Percentiles rank a stretch among this genome's conserved stretches.
Evolutionary conservation across 2,888 invertebrate genomes (phyloP).

Genomic region (Drosophila hawaiiensis): DNA sequence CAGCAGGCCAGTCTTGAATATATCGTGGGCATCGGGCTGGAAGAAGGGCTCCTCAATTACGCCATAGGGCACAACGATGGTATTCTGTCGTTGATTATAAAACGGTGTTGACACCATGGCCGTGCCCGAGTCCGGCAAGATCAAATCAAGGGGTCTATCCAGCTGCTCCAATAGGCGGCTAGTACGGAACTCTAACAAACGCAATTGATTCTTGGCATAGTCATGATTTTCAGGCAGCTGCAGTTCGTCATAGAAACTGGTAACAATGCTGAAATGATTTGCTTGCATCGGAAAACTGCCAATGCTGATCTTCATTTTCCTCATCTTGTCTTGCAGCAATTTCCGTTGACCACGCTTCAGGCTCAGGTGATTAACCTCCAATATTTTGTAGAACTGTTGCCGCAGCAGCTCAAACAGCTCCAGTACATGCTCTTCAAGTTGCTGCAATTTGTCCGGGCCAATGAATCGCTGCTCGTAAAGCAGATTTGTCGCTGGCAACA

Average conservation of each 20-base stretch:
- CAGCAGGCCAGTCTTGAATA: constrained; percentile 68
- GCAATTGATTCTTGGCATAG: constrained; percentile 71
- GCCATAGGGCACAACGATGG: constrained; percentile 75
- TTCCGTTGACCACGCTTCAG: constrained; percentile 26
- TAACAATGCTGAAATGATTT: constrained; percentile 42
- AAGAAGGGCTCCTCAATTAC: constrained; percentile 68
- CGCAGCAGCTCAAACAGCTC: constrained; percentile 51
- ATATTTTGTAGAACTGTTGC: constrained; percentile 47
- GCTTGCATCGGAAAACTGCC: constrained; percentile 71
- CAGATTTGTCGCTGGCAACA: constrained; percentile 72
- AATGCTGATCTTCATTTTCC: constrained; percentile 67
- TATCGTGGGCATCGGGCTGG: constrained; percentile 51
- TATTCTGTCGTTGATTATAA: constrained; percentile 69
- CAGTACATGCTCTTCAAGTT: constrained; percentile 12
- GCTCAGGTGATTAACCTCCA: constrained; percentile 54
- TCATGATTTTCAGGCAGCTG: constrained; percentile 27
- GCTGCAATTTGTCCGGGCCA: background rate
- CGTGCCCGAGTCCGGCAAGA: constrained; percentile 31
- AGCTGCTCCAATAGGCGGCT: constrained; percentile 20
- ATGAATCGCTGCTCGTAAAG: constrained; percentile 68
- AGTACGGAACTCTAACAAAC: constrained; percentile 56
- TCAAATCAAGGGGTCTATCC: constrained; percentile 22
- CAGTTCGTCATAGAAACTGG: constrained; percentile 57
- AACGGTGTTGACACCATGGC: constrained; percentile 65
- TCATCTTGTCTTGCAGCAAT: constrained; percentile 55